These are phyloP conservation scores for Drosophila testacea DNA, from an alignment of 2,888 invertebrate species.

Conservation along the genomic window DNA sequence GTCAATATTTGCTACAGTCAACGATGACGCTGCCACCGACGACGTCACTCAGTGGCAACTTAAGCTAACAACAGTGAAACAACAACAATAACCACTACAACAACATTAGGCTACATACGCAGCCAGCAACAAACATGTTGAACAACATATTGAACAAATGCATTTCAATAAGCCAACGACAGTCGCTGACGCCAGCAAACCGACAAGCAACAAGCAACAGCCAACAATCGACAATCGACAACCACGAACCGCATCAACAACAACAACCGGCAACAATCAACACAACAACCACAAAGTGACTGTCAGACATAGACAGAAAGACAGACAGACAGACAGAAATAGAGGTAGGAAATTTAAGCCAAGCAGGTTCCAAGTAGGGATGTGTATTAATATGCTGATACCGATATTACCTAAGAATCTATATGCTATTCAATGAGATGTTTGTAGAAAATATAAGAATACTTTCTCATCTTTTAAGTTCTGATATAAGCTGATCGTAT, in stretches of 20 bases:
- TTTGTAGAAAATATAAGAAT: no score
- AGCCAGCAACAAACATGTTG: slow-evolving; percentile 68
- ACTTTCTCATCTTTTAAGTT: no score
- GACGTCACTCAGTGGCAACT: slow-evolving; percentile 70
- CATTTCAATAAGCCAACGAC: slow-evolving; percentile 78
- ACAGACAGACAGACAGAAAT: background rate
- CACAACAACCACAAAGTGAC: slow-evolving; percentile 60
- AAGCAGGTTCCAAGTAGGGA: slow-evolving; percentile 20
- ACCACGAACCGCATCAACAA: slow-evolving; percentile 48
- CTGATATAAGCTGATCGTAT: no score
- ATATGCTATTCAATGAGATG: no score
- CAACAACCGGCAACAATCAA: slow-evolving; percentile 57
- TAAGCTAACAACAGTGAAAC: slow-evolving; percentile 65
- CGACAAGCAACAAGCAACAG: slow-evolving; percentile 43
- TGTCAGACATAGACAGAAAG: slow-evolving; percentile 34
- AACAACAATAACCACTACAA: slow-evolving; percentile 31
- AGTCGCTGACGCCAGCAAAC: slow-evolving; percentile 51
- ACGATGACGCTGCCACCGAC: slow-evolving; percentile 65
- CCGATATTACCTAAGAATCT: no score
- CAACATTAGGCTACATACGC: slow-evolving; percentile 57
- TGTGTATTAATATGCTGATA: no score
- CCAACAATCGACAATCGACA: slow-evolving; percentile 57
- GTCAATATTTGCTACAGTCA: slow-evolving; percentile 77
- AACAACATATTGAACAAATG: slow-evolving; percentile 78
- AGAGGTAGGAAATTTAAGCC: slow-evolving; percentile 24